phyloP scores from a whole-genome alignment of 2,888 invertebrate species.

The Hyles lineata region DNA sequence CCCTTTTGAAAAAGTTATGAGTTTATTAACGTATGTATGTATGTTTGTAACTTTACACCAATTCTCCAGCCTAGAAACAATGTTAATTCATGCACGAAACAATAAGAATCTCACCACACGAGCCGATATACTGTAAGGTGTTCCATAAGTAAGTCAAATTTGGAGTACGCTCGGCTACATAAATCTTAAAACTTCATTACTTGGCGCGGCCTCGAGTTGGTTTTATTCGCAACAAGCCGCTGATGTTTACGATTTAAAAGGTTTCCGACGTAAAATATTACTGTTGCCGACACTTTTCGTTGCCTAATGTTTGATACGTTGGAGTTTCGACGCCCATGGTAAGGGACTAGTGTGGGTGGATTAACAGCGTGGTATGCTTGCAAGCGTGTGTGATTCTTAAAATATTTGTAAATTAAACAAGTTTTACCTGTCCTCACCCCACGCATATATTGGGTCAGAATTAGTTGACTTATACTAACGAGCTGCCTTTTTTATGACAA shows the following conservation, averaged over 20 bases:
- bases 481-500: too few relatives aligned
- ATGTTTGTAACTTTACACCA: neutral
- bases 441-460: too few relatives aligned
- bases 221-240: slow-evolving; percentile 67
- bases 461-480: too few relatives aligned
- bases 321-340: slow-evolving; percentile 41
- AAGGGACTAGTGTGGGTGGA: neutral
- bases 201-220: slow-evolving; percentile 63
- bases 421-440: too few relatives aligned
- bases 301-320: slow-evolving; percentile 58
- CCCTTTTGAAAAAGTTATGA: too few relatives aligned
- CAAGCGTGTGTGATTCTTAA: too few relatives aligned
- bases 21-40: too few relatives aligned
- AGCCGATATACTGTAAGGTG: slow-evolving; percentile 8
- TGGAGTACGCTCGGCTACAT: slow-evolving; percentile 62
- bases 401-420: too few relatives aligned
- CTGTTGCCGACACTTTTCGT: slow-evolving; percentile 65
- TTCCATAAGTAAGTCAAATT: slow-evolving; percentile 42
- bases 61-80: neutral
- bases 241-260: slow-evolving; percentile 81
- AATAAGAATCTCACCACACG: neutral
- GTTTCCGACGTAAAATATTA: slow-evolving; percentile 79
- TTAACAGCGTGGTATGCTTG: neutral
- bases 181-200: slow-evolving; percentile 77
- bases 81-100: neutral